These are phyloP conservation scores for Scrobipalpa atriplicella DNA, from an alignment of 2,888 invertebrate species.

Conservation along the genomic window DNA sequence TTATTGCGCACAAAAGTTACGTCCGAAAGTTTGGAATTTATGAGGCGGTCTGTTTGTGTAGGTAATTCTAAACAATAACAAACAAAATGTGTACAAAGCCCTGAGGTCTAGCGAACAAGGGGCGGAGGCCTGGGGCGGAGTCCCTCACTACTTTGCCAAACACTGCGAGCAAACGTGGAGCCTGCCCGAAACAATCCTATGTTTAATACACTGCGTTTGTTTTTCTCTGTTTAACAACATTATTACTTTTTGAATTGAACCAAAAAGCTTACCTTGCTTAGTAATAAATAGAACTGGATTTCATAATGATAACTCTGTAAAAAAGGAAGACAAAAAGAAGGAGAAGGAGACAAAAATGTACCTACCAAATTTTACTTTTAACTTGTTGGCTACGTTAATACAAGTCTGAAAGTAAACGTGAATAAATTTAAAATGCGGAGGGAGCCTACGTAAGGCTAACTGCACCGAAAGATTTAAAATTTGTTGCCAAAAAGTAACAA, in stretches of 20 bases:
- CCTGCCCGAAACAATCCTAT: conserved; percentile 40
- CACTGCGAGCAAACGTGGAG: conserved; percentile 44
- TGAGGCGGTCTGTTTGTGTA: conserved; percentile 64
- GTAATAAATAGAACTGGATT: neutral
- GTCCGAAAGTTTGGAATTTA: conserved; percentile 65
- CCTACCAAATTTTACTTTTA: neutral
- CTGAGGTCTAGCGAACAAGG: conserved; percentile 38
- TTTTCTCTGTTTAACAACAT: conserved; percentile 15
- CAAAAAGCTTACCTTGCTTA: conserved; percentile 38
- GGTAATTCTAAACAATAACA: conserved; percentile 74
- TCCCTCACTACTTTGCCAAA: conserved; percentile 48
- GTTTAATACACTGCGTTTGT: conserved; percentile 16
- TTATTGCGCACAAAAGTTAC: conserved; percentile 50
- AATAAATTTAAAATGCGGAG: conserved; percentile 57
- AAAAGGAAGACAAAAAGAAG: no score
- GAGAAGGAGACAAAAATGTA: no score
- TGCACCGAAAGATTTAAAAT: conserved; percentile 37
- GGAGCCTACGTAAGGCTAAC: conserved; percentile 45
- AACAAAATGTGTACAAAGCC: conserved; percentile 59
- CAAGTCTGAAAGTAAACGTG: conserved; percentile 50
- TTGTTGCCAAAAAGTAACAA: conserved; percentile 32
- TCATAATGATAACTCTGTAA: no score
- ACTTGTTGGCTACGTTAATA: conserved; percentile 53
- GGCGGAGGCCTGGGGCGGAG: conserved; percentile 43
- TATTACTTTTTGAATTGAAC: conserved; percentile 37